These are phyloP conservation scores for Rhabdomys dilectus DNA, from an alignment of 2,113 vertebrate species.

Conservation along the genomic window DNA sequence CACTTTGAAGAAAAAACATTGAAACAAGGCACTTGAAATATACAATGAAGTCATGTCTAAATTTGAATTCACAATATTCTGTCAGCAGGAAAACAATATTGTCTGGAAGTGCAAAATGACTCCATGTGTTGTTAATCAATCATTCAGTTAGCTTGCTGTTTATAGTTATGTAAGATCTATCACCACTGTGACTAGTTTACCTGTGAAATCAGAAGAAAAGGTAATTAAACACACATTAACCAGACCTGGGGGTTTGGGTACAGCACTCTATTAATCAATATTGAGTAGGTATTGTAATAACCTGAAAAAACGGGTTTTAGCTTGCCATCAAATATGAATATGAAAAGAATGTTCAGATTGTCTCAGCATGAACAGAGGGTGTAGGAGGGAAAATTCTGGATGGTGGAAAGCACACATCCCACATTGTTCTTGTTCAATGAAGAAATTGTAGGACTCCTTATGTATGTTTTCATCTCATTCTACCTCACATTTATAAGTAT, in stretches of 20 bases:
- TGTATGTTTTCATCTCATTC: background rate
- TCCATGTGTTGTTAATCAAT: conserved; percentile 74
- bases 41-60: background rate
- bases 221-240: conserved; percentile 80
- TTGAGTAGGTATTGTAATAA: conserved; percentile 72
- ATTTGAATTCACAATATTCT: conserved; percentile 59
- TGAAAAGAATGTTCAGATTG: background rate
- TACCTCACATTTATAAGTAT: background rate
- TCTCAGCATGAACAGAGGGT: background rate
- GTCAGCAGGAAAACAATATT: conserved; percentile 53
- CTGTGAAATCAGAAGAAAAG: conserved; percentile 78
- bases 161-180: conserved; percentile 65
- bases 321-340: conserved; percentile 56
- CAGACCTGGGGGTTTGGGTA: conserved; percentile 65
- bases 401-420: background rate
- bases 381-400: background rate
- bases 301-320: conserved; percentile 48
- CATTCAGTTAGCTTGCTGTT: conserved; percentile 71
- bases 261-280: conserved; percentile 78
- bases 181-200: conserved; percentile 76
- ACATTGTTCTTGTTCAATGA: background rate
- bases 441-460: background rate
- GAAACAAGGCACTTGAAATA: background rate
- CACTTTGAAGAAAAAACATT: background rate
- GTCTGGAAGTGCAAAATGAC: conserved; percentile 42